Percentiles rank a stretch among this genome's conserved stretches.
phyloP scores from a whole-genome alignment of 2,113 vertebrate species.

The Corynorhinus townsendii region DNA sequence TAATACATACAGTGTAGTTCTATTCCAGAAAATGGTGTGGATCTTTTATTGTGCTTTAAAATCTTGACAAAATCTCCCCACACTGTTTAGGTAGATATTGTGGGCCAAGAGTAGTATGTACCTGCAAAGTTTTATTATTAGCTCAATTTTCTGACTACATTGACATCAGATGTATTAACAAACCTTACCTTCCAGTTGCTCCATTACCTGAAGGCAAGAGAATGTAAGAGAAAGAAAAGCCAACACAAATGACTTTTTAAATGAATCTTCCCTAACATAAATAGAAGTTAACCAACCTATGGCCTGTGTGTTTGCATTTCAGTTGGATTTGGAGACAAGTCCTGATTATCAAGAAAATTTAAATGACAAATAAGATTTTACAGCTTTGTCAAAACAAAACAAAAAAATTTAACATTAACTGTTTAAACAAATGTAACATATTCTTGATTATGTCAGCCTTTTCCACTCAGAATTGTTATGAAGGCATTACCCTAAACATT shows the following conservation, averaged over 20 bases:
- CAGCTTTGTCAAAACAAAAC: slow-evolving; percentile 32
- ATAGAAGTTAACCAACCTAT: background rate
- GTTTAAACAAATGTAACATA: background rate
- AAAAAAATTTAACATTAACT: background rate
- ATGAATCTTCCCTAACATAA: background rate
- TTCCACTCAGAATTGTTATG: background rate
- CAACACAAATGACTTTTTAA: background rate
- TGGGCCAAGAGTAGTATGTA: background rate
- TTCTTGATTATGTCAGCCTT: background rate
- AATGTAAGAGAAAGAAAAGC: background rate
- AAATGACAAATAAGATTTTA: background rate
- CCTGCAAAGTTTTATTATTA: background rate
- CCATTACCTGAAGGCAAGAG: background rate
- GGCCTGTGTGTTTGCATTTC: background rate
- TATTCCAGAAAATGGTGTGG: background rate
- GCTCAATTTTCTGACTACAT: background rate
- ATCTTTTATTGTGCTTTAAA: background rate
- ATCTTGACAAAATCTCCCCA: background rate
- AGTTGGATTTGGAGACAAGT: background rate
- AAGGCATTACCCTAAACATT: background rate
- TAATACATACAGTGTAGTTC: background rate
- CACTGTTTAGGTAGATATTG: background rate
- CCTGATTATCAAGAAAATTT: background rate
- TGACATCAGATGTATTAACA: background rate
- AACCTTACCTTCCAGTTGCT: background rate